phyloP scores from a whole-genome alignment of 2,113 vertebrate genomes.

The Smithornis capensis region DNA sequence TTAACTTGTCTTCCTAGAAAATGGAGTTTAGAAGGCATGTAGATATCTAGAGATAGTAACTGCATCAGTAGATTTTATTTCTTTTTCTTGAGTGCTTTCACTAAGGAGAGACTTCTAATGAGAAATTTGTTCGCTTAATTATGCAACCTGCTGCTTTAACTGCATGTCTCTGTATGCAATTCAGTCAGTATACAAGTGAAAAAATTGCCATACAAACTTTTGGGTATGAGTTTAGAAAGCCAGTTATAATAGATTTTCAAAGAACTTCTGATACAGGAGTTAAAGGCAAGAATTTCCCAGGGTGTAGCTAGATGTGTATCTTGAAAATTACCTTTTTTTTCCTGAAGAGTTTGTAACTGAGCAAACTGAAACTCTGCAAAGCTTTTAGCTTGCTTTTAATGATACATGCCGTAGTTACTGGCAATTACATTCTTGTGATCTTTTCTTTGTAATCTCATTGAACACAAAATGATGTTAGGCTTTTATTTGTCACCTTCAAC shows the following conservation, averaged over 20 bases:
- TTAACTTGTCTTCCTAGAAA: background rate
- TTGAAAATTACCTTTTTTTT: background rate
- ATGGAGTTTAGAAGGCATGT: background rate
- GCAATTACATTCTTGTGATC: background rate
- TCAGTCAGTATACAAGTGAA: background rate
- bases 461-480: background rate
- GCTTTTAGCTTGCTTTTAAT: background rate
- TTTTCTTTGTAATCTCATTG: background rate
- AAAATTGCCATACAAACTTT: background rate
- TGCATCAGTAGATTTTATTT: slow-evolving; percentile 28
- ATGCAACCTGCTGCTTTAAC: background rate
- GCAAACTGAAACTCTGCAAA: background rate
- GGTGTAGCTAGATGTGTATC: background rate
- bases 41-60: background rate
- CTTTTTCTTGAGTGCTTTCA: background rate
- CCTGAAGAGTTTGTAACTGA: background rate
- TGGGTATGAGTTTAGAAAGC: background rate
- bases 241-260: background rate
- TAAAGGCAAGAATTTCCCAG: background rate
- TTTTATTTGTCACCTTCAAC: background rate
- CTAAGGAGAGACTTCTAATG: background rate
- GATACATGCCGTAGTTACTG: background rate
- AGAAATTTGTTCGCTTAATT: background rate
- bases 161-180: background rate
- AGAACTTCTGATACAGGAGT: background rate